Evolutionary conservation across 2,888 invertebrate genomes (phyloP).

Genomic region (Apodemia zela): DNA sequence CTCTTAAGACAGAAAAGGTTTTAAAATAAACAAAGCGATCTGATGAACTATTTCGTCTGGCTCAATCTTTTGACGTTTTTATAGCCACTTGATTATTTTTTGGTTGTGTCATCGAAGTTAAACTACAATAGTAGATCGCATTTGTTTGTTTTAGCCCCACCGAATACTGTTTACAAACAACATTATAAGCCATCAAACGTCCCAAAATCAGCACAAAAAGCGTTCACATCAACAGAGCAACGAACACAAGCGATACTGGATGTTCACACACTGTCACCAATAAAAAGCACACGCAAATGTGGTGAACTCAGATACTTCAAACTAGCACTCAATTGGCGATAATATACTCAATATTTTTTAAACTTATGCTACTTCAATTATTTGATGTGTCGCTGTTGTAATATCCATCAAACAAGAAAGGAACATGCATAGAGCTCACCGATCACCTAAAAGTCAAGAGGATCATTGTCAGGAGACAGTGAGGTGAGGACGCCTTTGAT

Average conservation of each 20-base stretch:
- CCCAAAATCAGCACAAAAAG: constrained; percentile 9
- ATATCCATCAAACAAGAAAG: too few species aligned
- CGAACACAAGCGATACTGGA: not conserved
- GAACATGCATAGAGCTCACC: too few species aligned
- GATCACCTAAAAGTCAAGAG: too few species aligned
- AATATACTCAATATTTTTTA: too few species aligned
- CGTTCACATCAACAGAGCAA: constrained; percentile 7
- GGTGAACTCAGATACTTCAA: constrained; percentile 1
- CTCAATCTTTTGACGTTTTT: not conserved
- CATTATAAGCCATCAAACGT: constrained; percentile 1
- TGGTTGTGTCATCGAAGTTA: not conserved
- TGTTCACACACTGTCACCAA: not conserved
- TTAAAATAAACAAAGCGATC: not conserved
- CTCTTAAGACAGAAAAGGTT: not conserved
- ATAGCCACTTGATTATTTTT: not conserved
- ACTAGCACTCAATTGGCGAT: not conserved
- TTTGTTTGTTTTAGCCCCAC: not conserved
- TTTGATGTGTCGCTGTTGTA: too few species aligned
- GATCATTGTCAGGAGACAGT: too few species aligned
- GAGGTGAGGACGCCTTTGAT: too few species aligned
- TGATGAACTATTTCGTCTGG: not conserved
- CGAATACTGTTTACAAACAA: not conserved
- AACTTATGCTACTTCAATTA: too few species aligned
- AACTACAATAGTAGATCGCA: not conserved
- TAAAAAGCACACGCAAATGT: not conserved